Base-by-base conservation (phyloP, 2,888 invertebrate genomes). In the Orchestes rusci region DNA sequence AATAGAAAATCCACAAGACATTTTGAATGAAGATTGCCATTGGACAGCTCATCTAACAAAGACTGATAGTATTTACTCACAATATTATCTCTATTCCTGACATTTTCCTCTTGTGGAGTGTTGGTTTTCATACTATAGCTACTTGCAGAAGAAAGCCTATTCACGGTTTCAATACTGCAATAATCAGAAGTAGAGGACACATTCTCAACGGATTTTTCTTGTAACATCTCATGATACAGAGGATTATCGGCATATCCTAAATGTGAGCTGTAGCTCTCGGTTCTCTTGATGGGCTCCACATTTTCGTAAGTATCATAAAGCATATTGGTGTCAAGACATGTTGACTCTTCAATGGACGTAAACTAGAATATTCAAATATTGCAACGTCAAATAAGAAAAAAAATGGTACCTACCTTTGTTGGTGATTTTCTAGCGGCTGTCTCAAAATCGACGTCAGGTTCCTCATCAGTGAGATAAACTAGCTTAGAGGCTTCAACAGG, bases 161-260 rank as follows among this genome's bases (percentile, higher is more conserved):
- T 76, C 16, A 80, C 76, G 0, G 76, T 74, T 64, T 83, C 84
- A 36, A 83, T 81, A 59, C 84, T 83, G 40, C 82, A 83, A 64
- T 84, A 85, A 60, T 84, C 84, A 3, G 84, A 84, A 1, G 84
- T 84, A 0, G 81, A 80, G 1, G 81, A 81, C 48, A 73, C 60
- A 48, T 76, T 75, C 40, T 70, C 70, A 47, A 75, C 75, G 2
- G 65, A 67, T 17, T 60, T 64, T 53, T 79, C 78, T 45, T 77
- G 75, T 3, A 77, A 72, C 50, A 76, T 69, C 36, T 74, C 73
- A 52, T 75, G 74, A 58, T 75, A 75, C 2, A 69, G 54, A 2
- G 68, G 67, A 53, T 68, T 68, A 48, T 69, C 69, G 2, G 68
- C 68, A 45, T 69, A 69, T 4, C 65, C 55, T 52, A 80, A 60